These are phyloP conservation scores for Gracilinanus agilis DNA, from an alignment of 2,113 vertebrate species.

Conservation along the genomic window DNA sequence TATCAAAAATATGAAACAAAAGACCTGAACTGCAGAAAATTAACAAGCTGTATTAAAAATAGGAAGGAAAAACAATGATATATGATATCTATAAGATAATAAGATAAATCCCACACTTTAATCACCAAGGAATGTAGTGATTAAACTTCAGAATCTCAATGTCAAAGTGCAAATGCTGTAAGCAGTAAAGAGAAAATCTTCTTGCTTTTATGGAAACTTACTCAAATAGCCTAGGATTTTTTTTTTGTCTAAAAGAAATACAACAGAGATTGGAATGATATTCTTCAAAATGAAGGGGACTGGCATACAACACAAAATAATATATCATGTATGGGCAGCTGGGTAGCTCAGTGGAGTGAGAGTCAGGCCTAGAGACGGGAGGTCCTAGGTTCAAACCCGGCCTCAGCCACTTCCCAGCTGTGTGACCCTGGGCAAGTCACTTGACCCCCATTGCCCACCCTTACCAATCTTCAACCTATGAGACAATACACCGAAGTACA, in stretches of 20 bases:
- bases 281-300: not conserved
- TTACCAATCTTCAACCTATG: too few species aligned
- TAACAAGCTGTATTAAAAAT: not conserved
- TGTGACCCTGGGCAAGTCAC: too few species aligned
- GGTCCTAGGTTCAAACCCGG: too few species aligned
- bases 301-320: not conserved
- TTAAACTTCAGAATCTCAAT: not conserved
- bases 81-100: too few species aligned
- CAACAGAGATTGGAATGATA: not conserved
- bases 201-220: not conserved
- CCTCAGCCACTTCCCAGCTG: too few species aligned
- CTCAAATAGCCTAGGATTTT: not conserved
- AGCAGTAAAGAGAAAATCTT: not conserved
- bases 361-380: too few species aligned
- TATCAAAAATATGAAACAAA: not conserved
- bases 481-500: too few species aligned
- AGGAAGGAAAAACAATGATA: too few species aligned
- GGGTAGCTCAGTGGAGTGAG: too few species aligned
- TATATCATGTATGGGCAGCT: not conserved
- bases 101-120: too few species aligned
- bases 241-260: not conserved
- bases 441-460: too few species aligned
- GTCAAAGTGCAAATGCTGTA: not conserved
- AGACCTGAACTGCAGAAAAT: not conserved
- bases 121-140: not conserved